These are phyloP conservation scores for Saxicola maurus DNA, from an alignment of 2,797 vertebrate genomes.

Conservation along the genomic window DNA sequence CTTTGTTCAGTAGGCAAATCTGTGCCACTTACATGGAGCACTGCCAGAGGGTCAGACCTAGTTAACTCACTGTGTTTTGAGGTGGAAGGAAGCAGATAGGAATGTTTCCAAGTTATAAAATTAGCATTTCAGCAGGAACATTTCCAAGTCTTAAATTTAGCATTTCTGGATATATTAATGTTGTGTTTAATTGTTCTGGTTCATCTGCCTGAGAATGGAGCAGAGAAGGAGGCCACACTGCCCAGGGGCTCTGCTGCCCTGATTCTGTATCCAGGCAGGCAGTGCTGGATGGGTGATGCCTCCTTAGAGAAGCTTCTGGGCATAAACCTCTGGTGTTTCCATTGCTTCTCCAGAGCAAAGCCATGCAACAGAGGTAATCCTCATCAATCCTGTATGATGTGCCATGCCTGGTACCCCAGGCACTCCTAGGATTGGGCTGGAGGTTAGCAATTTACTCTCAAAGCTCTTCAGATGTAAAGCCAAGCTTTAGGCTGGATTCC, in stretches of 20 bases:
- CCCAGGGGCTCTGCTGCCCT: neutral
- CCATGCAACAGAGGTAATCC: neutral
- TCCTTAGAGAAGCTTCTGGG: neutral
- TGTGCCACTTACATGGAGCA: neutral
- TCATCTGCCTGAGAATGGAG: neutral
- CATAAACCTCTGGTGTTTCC: neutral
- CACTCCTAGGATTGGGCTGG: neutral
- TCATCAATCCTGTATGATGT: neutral
- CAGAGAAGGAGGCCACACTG: neutral
- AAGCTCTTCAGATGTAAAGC: neutral
- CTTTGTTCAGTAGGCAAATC: constrained; percentile 29
- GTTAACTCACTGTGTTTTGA: neutral
- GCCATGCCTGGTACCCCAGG: neutral
- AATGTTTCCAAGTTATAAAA: neutral
- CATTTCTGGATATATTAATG: neutral
- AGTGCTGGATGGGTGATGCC: neutral
- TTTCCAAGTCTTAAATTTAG: neutral
- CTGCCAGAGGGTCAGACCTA: neutral
- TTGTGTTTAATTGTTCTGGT: neutral
- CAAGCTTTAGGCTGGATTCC: neutral
- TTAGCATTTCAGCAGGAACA: neutral
- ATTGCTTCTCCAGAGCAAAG: neutral
- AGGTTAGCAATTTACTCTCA: neutral
- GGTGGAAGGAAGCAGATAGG: neutral
- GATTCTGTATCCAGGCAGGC: neutral